Evolutionary conservation across 2,797 vertebrate species (phyloP).

Genomic region (Botia kubotai): DNA sequence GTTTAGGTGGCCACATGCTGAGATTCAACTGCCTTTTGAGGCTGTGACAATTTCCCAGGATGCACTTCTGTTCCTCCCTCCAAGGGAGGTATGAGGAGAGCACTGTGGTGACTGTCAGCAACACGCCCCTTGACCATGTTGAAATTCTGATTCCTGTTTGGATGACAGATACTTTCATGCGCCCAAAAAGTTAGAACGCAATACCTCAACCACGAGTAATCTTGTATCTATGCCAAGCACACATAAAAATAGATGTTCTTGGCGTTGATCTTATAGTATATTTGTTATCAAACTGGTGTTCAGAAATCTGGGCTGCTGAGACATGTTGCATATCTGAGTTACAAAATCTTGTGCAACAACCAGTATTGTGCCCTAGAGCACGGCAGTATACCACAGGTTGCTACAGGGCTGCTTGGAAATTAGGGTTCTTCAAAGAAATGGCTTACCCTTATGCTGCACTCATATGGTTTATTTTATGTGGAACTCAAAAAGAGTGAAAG

Average conservation of each 20-base stretch:
- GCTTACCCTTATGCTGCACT: background rate
- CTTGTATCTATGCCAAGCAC: slow-evolving; percentile 11
- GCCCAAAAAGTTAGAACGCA: slow-evolving; percentile 10
- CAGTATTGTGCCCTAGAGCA: slow-evolving; percentile 6
- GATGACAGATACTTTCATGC: background rate
- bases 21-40: slow-evolving; percentile 25
- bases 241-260: slow-evolving; percentile 5
- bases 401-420: background rate
- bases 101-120: background rate
- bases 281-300: slow-evolving; percentile 5
- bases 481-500: background rate
- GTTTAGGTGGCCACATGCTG: slow-evolving; percentile 37
- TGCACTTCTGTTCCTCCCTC: slow-evolving; percentile 16
- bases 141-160: slow-evolving; percentile 32
- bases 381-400: background rate
- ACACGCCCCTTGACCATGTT: background rate
- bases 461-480: background rate
- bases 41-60: slow-evolving; percentile 27
- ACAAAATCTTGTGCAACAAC: background rate
- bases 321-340: background rate
- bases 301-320: background rate
- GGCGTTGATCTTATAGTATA: background rate
- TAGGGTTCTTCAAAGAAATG: background rate
- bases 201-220: slow-evolving; percentile 10
- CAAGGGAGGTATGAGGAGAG: background rate